These are phyloP conservation scores for Lophura nycthemera DNA, from an alignment of 2,113 vertebrate genomes.

Conservation along the genomic window DNA sequence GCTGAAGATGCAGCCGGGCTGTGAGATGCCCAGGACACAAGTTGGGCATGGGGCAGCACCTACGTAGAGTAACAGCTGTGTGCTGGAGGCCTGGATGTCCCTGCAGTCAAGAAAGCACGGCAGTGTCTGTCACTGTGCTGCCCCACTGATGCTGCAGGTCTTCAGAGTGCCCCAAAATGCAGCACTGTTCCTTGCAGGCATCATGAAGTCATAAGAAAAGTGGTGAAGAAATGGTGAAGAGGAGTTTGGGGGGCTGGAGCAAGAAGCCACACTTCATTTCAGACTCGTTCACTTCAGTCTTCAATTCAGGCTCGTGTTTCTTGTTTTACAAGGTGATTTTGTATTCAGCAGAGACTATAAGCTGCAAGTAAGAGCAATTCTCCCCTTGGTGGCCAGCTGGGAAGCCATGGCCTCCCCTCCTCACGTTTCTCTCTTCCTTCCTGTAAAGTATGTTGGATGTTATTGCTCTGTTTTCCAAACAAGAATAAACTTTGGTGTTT, in stretches of 20 bases:
- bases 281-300: not conserved
- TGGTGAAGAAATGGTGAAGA: not conserved
- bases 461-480: not conserved
- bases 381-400: not conserved
- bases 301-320: not conserved
- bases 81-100: not conserved
- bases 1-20: not conserved
- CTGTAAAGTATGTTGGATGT: not conserved
- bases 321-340: not conserved
- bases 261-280: not conserved
- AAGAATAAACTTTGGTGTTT: not conserved
- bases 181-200: not conserved
- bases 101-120: not conserved
- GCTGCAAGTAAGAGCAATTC: not conserved
- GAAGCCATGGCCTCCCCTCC: not conserved
- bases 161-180: not conserved
- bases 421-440: not conserved
- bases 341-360: not conserved
- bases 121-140: not conserved
- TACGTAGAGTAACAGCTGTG: accelerated
- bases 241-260: not conserved
- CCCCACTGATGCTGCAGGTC: not conserved
- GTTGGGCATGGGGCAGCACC: not conserved
- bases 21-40: accelerated
- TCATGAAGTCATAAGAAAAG: not conserved